Evolutionary conservation across 2,797 vertebrate genomes (phyloP), one percentile per base, ranked within the genome.

Genomic region (Fistularia commersonii): DNA sequence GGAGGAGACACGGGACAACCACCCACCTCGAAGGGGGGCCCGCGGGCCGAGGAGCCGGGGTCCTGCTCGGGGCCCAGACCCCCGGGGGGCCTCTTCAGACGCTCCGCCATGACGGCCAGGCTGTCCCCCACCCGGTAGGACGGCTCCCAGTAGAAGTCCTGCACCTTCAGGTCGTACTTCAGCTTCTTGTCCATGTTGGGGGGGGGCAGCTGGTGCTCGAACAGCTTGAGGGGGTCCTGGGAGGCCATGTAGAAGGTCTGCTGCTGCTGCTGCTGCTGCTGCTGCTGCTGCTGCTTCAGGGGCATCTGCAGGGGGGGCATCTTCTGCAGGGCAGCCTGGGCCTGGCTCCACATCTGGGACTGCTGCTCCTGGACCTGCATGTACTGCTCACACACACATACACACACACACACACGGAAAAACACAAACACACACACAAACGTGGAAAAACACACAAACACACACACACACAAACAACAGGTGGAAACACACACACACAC

Each of bases 91-190:
- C 39, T 33, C 40, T 42, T 51, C 31, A 32, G 40, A 8, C 48
- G 32, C 14, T 32, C 39, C 3, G n/a, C 48, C 14, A 43, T 43
- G 41, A 8, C 23, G 1, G 50, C 6, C 7, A 11, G 11, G 85
- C 84, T 90, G 32, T 95, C 95, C 10, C 88, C 77, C 83, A 95
- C 79, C 52, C 89, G 87, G 74, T 94, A 96, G 3, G 92, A 73
- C 11, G 93, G 86, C 47, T 97, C 94, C 96, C 95, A 98, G 81
- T 95, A 95, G 90, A 94, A 94, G 57, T 98, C 96, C 60, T 91
- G 91, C 85, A 95, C 82, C 82, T 95, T 96, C 47, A 95, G 87
- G 66, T 95, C 94, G 66, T 92, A 98, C 91, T 97, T 97, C 85
- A 95, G 90, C 86, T 97, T 97, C 87, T 98, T 98, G 84, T 97